These are phyloP conservation scores for Drosophila sulfurigaster DNA, from an alignment of 1,140 invertebrate genomes.

Conservation along the genomic window DNA sequence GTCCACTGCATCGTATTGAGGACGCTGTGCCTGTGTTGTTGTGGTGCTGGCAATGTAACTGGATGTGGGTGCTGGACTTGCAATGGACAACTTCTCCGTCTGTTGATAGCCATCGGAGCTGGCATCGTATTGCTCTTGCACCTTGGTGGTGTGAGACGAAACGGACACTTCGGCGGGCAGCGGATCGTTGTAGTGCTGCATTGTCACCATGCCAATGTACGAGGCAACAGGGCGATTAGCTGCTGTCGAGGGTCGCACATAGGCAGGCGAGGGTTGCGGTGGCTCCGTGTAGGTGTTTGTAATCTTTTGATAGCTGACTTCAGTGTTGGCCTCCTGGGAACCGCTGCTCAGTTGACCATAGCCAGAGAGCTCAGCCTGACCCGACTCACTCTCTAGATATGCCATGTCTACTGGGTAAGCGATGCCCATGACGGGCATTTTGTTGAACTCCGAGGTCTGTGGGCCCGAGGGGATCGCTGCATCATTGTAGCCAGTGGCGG, in stretches of 20 bases:
- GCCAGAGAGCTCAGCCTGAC: conserved; percentile 12
- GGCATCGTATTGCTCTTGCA: conserved; percentile 62
- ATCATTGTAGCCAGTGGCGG: conserved; percentile 71
- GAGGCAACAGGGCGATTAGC: conserved; percentile 67
- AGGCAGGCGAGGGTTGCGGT: conserved; percentile 49
- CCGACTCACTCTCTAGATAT: conserved; percentile 71
- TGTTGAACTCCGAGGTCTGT: conserved; percentile 79
- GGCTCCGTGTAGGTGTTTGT: conserved; percentile 57
- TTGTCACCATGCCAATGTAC: conserved; percentile 77
- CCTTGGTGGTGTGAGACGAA: conserved; percentile 79
- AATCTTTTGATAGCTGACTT: conserved; percentile 58
- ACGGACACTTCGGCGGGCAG: conserved; percentile 75
- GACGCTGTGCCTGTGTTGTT: conserved; percentile 44
- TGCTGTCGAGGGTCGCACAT: conserved; percentile 61
- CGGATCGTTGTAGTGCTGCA: conserved; percentile 68
- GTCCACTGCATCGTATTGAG: conserved; percentile 53
- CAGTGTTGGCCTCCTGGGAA: conserved; percentile 63
- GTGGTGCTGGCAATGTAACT: conserved; percentile 43
- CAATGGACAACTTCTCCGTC: conserved; percentile 19
- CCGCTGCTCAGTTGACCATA: conserved; percentile 43
- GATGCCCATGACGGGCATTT: conserved; percentile 78
- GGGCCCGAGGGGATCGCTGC: conserved; percentile 38
- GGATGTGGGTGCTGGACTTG: conserved; percentile 43
- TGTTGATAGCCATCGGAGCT: conserved; percentile 54
- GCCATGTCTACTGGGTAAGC: conserved; percentile 81